Evolutionary conservation across 2,113 vertebrate species (phyloP), one percentile per base, ranked within the genome.

Genomic region (Pelobates fuscus): DNA sequence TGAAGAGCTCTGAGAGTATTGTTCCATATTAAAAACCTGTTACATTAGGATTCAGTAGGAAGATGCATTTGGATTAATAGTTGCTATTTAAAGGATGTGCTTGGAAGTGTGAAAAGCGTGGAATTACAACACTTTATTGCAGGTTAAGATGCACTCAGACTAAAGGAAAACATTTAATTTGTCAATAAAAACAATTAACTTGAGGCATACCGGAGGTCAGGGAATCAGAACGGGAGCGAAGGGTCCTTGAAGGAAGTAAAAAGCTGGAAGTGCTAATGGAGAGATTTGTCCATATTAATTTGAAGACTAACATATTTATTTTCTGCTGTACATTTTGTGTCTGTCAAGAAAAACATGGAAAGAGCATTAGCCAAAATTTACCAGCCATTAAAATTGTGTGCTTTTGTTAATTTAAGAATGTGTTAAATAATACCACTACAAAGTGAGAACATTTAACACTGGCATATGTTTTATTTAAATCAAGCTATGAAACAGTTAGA

Each of bases 111-210:
- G 73, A 77, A 77, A 77, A 77, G 63, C 67, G 59, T 55, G 21
- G 67, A 68, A 77, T 77, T 37, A 60, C 73, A 61, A 68, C 52
- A 68, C 55, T 77, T 77, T 64, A 77, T 68, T 77, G 73, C 27
- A 77, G 73, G 73, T 68, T 77, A 77, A 61, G 73, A 77, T 68
- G 73, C 65, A 77, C 73, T 77, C 68, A 68, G 65, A 77, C 54
- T 77, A 77, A 49, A 77, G 65, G 73, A 77, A 68, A 77, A 77
- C 73, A 77, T 77, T 77, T 77, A 77, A 77, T 77, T 68, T 77
- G 73, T 77, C 73, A 77, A 77, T 77, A 77, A 77, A 67, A 77
- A 77, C 64, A 77, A 77, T 77, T 77, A 77, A 77, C 55, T 77
- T 67, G 55, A 77, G 57, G 73, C 55, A 18, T 49, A 52, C 55